Evolutionary conservation across 2,888 invertebrate genomes (phyloP).

Genomic region (Drosophila meridiana): DNA sequence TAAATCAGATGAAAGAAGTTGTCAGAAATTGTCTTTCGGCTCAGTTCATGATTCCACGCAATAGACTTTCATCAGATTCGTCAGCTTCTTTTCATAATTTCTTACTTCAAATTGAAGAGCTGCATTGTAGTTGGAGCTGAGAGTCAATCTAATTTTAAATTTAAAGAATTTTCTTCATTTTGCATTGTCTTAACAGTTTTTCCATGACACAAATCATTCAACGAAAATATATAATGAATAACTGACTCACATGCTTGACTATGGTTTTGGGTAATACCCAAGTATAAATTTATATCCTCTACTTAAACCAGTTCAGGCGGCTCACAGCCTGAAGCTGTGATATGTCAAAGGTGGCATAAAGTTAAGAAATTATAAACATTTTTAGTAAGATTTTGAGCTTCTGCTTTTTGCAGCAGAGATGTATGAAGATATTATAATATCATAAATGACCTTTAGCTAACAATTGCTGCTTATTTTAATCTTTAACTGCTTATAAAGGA

Average conservation of each 20-base stretch:
- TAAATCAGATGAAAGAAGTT: background rate
- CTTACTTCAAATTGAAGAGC: background rate
- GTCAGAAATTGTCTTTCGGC: background rate
- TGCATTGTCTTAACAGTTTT: no score
- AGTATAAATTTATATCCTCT: background rate
- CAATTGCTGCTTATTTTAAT: background rate
- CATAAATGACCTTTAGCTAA: background rate
- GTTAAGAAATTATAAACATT: no score
- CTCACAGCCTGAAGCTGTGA: background rate
- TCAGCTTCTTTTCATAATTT: background rate
- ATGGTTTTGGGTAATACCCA: background rate
- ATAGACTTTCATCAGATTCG: background rate
- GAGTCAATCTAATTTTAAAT: no score
- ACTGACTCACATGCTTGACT: background rate
- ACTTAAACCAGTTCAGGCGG: background rate
- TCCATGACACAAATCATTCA: no score
- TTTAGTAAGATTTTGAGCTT: background rate
- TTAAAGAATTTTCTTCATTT: no score
- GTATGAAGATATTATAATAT: background rate
- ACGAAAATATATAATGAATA: no score
- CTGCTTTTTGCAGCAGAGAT: background rate
- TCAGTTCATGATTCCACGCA: background rate
- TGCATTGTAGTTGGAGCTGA: background rate
- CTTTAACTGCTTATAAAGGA: background rate
- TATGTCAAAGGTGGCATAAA: background rate